These are phyloP conservation scores for Bradypodion pumilum DNA, from an alignment of 2,797 vertebrate genomes.

Conservation along the genomic window DNA sequence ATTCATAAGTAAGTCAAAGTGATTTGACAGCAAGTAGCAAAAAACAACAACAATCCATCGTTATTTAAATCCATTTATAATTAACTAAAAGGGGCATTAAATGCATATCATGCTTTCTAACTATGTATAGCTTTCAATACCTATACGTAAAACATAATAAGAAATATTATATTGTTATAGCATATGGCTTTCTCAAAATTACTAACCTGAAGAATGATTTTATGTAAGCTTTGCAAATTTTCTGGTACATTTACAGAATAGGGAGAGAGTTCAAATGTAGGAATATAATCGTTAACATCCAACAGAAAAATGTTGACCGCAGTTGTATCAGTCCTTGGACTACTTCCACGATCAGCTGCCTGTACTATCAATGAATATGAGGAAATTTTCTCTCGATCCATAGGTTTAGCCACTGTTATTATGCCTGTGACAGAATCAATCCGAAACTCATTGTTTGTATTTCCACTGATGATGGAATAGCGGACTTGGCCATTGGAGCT, in stretches of 20 bases:
- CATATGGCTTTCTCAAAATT: not conserved
- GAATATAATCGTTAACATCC: constrained; percentile 92
- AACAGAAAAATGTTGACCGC: constrained; percentile 85
- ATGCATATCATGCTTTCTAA: not conserved
- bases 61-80: too few species aligned
- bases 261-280: constrained; percentile 90
- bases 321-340: constrained; percentile 82
- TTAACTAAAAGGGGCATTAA: not conserved
- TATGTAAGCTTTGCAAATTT: constrained; percentile 84
- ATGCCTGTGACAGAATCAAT: constrained; percentile 92
- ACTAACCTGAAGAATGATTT: constrained; percentile 90
- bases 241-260: constrained; percentile 89
- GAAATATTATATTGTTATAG: too few species aligned
- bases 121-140: not conserved
- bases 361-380: constrained; percentile 87
- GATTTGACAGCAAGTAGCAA: too few species aligned
- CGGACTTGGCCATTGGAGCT: constrained; percentile 94
- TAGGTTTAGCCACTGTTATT: constrained; percentile 88
- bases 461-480: constrained; percentile 83
- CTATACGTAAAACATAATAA: not conserved
- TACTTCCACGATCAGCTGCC: constrained; percentile 90
- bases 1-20: too few species aligned
- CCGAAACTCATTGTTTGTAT: constrained; percentile 83
- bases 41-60: too few species aligned
- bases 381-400: constrained; percentile 86